Conservation (phyloP, 1,140 invertebrate species). For the Pinna nobilis region DNA sequence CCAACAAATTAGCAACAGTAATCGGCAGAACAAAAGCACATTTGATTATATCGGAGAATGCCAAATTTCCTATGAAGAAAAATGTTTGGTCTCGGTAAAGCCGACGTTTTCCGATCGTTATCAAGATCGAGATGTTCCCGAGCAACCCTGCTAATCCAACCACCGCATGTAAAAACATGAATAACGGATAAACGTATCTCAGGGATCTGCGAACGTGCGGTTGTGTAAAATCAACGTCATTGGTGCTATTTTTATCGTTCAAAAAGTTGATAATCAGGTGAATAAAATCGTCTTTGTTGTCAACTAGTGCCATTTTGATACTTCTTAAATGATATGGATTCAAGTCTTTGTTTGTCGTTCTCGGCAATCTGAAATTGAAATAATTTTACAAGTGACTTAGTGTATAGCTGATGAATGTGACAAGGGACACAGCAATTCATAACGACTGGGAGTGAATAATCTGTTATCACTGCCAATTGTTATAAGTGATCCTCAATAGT, state of each 20-base stretch:
- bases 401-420: too few species aligned
- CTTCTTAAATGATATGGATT: too few species aligned
- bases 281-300: slow-evolving; percentile 48
- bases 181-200: slow-evolving; percentile 78
- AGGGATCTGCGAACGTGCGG: slow-evolving; percentile 70
- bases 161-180: slow-evolving; percentile 80
- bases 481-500: too few species aligned
- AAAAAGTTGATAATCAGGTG: slow-evolving; percentile 52
- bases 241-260: slow-evolving; percentile 45
- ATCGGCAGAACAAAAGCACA: slow-evolving; percentile 82
- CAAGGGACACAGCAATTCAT: too few species aligned
- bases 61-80: slow-evolving; percentile 82
- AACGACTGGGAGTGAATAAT: too few species aligned
- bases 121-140: slow-evolving; percentile 79
- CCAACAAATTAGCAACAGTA: slow-evolving; percentile 81
- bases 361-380: too few species aligned
- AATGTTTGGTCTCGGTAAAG: slow-evolving; percentile 81
- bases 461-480: too few species aligned
- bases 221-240: slow-evolving; percentile 63
- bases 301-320: slow-evolving; percentile 46
- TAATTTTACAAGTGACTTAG: too few species aligned
- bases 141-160: slow-evolving; percentile 78
- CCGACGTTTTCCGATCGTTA: slow-evolving; percentile 79
- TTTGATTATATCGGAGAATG: slow-evolving; percentile 82
- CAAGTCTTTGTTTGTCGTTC: too few species aligned